Conservation (phyloP, 2,113 vertebrate species). For the Corynorhinus townsendii region DNA sequence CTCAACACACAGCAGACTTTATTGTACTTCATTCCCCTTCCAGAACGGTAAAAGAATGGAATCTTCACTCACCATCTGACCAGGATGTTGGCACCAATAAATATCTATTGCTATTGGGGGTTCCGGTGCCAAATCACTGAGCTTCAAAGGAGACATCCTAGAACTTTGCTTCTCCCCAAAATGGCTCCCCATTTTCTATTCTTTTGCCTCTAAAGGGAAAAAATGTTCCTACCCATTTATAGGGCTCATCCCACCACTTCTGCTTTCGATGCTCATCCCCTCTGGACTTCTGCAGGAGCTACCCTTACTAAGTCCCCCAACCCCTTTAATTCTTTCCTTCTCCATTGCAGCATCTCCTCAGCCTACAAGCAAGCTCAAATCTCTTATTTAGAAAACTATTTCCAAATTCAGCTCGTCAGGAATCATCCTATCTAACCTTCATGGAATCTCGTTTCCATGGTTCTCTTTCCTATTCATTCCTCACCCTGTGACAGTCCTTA, state of each 20-base stretch:
- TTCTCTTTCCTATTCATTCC: neutral
- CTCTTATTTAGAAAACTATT: neutral
- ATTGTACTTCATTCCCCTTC: neutral
- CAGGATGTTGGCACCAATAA: neutral
- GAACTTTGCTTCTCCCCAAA: neutral
- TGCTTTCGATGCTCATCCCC: neutral
- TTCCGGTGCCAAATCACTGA: neutral
- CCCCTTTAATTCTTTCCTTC: neutral
- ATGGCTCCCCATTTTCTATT: neutral
- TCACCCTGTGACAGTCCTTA: neutral
- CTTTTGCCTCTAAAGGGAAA: neutral
- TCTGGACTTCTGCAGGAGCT: neutral
- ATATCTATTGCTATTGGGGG: neutral
- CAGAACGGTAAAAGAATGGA: neutral
- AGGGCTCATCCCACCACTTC: neutral
- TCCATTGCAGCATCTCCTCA: neutral
- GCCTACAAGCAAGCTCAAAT: neutral
- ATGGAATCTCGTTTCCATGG: neutral
- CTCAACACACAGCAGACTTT: neutral
- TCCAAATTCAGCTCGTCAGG: neutral
- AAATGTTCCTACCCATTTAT: neutral
- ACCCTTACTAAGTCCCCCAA: neutral
- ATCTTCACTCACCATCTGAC: neutral
- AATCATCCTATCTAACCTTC: neutral
- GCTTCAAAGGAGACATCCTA: neutral